Evolutionary conservation across 92 coral and sea anemone species (phyloP).

Genomic region (Nematostella vectensis): DNA sequence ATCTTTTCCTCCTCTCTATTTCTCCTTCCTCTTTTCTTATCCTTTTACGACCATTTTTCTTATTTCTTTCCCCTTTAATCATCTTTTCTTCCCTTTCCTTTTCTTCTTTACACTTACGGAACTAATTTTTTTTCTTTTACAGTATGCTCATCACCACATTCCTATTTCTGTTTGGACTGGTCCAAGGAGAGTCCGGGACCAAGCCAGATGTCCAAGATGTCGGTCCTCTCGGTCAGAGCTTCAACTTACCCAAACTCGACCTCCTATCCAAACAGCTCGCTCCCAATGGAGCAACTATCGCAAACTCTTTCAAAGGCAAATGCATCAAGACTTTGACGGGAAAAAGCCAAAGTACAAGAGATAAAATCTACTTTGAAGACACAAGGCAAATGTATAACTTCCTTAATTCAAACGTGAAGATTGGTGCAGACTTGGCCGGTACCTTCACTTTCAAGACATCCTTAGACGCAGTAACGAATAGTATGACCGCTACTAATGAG

Average conservation of each 20-base stretch:
- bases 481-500: not conserved
- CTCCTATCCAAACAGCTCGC: not conserved
- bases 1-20: too few relatives aligned
- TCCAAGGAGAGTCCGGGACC: too few relatives aligned
- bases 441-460: not conserved
- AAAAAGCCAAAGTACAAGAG: not conserved
- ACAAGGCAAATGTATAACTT: not conserved
- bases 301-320: not conserved
- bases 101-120: too few relatives aligned
- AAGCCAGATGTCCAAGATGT: not conserved
- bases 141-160: too few relatives aligned
- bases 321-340: not conserved
- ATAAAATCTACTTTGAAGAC: too few relatives aligned
- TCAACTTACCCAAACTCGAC: not conserved
- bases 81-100: too few relatives aligned
- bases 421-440: not conserved
- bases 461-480: not conserved
- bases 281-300: not conserved
- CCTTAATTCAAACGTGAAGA: not conserved
- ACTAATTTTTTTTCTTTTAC: too few relatives aligned
- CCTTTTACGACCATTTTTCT: too few relatives aligned
- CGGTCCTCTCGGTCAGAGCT: not conserved
- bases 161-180: too few relatives aligned
- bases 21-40: too few relatives aligned
- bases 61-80: too few relatives aligned